Conservation (phyloP, 2,888 invertebrate species). For the Phalangium opilio region DNA sequence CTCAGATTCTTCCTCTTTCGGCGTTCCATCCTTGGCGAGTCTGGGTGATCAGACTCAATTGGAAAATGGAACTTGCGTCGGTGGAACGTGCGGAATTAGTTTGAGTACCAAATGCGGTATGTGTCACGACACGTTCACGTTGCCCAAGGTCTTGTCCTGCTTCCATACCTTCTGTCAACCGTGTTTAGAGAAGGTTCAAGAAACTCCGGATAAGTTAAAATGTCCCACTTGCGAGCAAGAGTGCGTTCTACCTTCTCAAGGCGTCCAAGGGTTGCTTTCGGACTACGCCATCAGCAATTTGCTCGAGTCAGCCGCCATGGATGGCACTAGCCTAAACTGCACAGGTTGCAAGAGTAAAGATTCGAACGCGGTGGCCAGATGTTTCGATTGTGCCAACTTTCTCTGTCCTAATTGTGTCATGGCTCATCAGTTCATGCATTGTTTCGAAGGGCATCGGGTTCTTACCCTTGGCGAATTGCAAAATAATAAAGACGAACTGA, state of each 20-base stretch:
- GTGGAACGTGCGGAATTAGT: not conserved
- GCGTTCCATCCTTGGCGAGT: slow-evolving; percentile 14
- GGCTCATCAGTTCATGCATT: slow-evolving; percentile 98
- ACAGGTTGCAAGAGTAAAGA: slow-evolving; percentile 94
- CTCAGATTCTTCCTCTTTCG: slow-evolving; percentile 18
- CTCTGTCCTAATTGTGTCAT: slow-evolving; percentile 84
- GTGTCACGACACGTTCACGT: slow-evolving; percentile 16
- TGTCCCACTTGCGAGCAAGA: slow-evolving; percentile 48
- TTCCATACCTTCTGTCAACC: slow-evolving; percentile 69
- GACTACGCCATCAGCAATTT: slow-evolving; percentile 44
- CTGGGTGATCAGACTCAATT: slow-evolving; percentile 16
- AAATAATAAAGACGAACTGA: slow-evolving; percentile 22
- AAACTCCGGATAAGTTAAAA: slow-evolving; percentile 51
- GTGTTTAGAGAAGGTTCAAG: slow-evolving; percentile 58
- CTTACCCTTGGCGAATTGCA: slow-evolving; percentile 34
- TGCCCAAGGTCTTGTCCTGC: slow-evolving; percentile 22
- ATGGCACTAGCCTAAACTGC: slow-evolving; percentile 43
- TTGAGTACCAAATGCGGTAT: slow-evolving; percentile 13
- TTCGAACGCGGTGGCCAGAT: slow-evolving; percentile 84
- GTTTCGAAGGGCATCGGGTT: slow-evolving; percentile 91
- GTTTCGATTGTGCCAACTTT: slow-evolving; percentile 89
- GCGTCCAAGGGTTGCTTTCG: slow-evolving; percentile 48
- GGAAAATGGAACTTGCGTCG: slow-evolving; percentile 4
- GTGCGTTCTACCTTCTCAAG: slow-evolving; percentile 34
- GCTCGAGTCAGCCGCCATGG: slow-evolving; percentile 26